phyloP scores from a whole-genome alignment of 2,113 vertebrate species.

The Perognathus longimembris region DNA sequence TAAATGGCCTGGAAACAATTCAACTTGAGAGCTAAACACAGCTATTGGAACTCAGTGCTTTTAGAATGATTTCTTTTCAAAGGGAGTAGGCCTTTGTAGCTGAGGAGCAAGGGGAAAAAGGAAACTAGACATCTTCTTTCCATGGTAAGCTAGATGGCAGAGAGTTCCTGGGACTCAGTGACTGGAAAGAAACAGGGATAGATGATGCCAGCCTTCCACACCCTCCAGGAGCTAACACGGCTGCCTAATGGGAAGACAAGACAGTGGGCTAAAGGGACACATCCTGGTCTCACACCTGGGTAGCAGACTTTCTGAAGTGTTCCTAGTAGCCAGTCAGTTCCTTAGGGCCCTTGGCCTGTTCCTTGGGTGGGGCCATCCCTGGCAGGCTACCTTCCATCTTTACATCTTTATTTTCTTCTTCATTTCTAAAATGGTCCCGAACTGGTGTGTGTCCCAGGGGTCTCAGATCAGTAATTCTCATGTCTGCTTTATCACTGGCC shows the following conservation, averaged over 20 bases:
- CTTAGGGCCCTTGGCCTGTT: neutral
- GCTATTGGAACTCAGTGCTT: slow-evolving; percentile 28
- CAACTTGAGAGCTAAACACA: slow-evolving; percentile 57
- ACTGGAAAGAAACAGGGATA: neutral
- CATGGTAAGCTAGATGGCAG: slow-evolving; percentile 9
- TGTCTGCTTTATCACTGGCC: neutral
- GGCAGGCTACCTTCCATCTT: neutral
- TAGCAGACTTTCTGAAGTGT: neutral
- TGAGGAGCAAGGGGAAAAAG: slow-evolving; percentile 41
- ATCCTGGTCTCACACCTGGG: neutral
- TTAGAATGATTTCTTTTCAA: slow-evolving; percentile 51
- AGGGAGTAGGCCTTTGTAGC: neutral
- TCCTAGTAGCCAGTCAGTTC: neutral
- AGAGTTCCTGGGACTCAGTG: neutral
- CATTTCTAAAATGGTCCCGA: neutral
- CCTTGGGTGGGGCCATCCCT: neutral
- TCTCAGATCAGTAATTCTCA: slow-evolving; percentile 32
- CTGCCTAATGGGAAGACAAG: slow-evolving; percentile 2
- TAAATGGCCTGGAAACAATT: slow-evolving; percentile 46
- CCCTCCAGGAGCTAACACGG: neutral
- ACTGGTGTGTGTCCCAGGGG: neutral
- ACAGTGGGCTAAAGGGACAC: neutral
- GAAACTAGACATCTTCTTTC: neutral
- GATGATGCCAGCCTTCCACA: neutral
- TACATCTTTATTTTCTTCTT: neutral